Conservation (phyloP, 2,888 invertebrate species). For the Agrenia bidenticulata region DNA sequence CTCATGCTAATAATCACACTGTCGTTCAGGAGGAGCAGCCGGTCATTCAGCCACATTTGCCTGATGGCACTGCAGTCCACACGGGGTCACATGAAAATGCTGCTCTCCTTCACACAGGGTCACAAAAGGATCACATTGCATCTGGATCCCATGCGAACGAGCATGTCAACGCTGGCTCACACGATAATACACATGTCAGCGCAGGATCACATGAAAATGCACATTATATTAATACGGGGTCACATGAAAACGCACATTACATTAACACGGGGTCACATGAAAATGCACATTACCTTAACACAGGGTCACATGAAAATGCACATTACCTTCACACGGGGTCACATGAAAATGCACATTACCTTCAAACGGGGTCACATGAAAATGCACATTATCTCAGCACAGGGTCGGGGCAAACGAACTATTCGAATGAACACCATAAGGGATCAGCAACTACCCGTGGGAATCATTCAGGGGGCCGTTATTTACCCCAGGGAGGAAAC, state of each 20-base stretch:
- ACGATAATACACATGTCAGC: background rate
- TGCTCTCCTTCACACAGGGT: too few relatives aligned
- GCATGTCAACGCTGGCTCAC: too few relatives aligned
- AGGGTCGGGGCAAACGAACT: too few relatives aligned
- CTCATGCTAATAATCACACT: background rate
- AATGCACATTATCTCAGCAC: constrained; percentile 9
- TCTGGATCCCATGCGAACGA: too few relatives aligned
- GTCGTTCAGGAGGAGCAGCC: background rate
- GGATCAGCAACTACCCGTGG: too few relatives aligned
- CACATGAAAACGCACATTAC: constrained; percentile 13
- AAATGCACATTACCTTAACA: constrained; percentile 2
- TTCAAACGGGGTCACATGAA: constrained; percentile 3
- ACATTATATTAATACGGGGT: background rate
- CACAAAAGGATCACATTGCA: too few relatives aligned
- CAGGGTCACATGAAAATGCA: background rate
- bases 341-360: constrained; percentile 10
- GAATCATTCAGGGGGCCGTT: too few relatives aligned
- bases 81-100: too few relatives aligned
- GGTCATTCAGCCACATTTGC: background rate
- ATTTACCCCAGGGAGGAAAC: too few relatives aligned
- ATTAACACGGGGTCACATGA: background rate
- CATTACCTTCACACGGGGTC: background rate
- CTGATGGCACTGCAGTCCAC: background rate
- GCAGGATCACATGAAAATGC: background rate
- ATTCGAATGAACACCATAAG: too few relatives aligned